Percentiles rank a stretch among this genome's conserved stretches.
phyloP scores from a whole-genome alignment of 2,113 vertebrate species.

The Anguilla rostrata region DNA sequence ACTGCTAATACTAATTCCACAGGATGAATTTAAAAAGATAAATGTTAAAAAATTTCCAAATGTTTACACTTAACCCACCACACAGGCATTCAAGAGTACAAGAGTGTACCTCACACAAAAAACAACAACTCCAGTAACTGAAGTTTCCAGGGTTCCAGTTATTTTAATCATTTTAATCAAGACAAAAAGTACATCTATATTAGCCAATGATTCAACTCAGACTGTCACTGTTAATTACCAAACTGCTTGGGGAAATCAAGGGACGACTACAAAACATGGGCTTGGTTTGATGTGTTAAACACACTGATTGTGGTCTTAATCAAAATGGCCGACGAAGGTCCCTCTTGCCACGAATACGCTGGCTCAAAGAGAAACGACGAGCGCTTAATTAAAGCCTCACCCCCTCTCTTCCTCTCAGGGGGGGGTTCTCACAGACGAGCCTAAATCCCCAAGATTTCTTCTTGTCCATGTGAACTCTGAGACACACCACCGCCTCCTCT shows the following conservation, averaged over 20 bases:
- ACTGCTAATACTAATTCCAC: too few species aligned
- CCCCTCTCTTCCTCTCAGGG: background rate
- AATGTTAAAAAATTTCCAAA: too few species aligned
- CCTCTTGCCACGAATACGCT: too few species aligned
- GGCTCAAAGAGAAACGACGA: background rate
- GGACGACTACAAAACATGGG: background rate
- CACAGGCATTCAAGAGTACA: too few species aligned
- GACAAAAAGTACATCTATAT: background rate
- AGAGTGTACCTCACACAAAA: too few species aligned
- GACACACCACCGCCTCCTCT: background rate
- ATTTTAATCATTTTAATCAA: background rate
- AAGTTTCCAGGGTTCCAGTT: background rate
- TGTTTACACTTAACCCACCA: too few species aligned
- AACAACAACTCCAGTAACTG: too few species aligned
- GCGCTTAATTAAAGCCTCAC: background rate
- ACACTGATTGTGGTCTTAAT: background rate
- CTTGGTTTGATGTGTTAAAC: background rate
- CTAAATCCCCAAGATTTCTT: background rate
- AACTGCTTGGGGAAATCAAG: background rate
- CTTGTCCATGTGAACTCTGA: too few species aligned
- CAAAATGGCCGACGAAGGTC: background rate
- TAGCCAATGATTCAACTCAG: background rate
- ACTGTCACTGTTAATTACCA: background rate
- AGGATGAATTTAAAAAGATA: too few species aligned
- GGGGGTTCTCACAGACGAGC: background rate